These are phyloP conservation scores for Drosophila rellima DNA, from an alignment of 2,888 invertebrate genomes.

Conservation along the genomic window DNA sequence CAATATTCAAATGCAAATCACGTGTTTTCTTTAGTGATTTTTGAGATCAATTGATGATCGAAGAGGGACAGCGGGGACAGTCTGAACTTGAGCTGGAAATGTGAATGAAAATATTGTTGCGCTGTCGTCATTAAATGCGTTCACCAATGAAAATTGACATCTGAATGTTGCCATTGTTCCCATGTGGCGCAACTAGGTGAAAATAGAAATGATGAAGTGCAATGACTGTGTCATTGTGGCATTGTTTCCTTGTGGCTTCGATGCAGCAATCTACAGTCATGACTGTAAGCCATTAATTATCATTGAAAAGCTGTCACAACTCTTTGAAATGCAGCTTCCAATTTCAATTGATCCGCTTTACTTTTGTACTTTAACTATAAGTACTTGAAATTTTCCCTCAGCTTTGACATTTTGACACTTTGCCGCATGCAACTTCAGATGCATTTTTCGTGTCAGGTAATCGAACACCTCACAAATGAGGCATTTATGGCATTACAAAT, in stretches of 20 bases:
- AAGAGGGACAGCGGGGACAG: slow-evolving; percentile 7
- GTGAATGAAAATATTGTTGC: slow-evolving; percentile 15
- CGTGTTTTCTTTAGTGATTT: slow-evolving; percentile 64
- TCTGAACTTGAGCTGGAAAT: slow-evolving; percentile 66
- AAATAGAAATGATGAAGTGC: slow-evolving; percentile 59
- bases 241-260: slow-evolving; percentile 6
- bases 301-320: slow-evolving; percentile 44
- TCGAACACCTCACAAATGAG: slow-evolving; percentile 61
- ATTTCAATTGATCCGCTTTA: slow-evolving; percentile 47
- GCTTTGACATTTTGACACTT: slow-evolving; percentile 3
- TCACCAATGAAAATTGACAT: slow-evolving; percentile 62
- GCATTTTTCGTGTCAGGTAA: slow-evolving; percentile 66
- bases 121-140: slow-evolving; percentile 25
- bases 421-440: slow-evolving; percentile 32
- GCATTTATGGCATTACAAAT: slow-evolving; percentile 43
- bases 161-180: slow-evolving; percentile 34
- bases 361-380: background rate
- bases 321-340: slow-evolving; percentile 25
- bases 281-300: slow-evolving; percentile 28
- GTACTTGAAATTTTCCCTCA: slow-evolving; percentile 26
- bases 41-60: slow-evolving; percentile 45
- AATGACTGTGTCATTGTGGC: slow-evolving; percentile 2
- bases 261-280: slow-evolving; percentile 15
- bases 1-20: slow-evolving; percentile 65
- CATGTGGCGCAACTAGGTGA: slow-evolving; percentile 39